Evolutionary conservation across 2,888 invertebrate species (phyloP), one percentile per base, ranked within the genome.

Genomic region (Gari tellinella): DNA sequence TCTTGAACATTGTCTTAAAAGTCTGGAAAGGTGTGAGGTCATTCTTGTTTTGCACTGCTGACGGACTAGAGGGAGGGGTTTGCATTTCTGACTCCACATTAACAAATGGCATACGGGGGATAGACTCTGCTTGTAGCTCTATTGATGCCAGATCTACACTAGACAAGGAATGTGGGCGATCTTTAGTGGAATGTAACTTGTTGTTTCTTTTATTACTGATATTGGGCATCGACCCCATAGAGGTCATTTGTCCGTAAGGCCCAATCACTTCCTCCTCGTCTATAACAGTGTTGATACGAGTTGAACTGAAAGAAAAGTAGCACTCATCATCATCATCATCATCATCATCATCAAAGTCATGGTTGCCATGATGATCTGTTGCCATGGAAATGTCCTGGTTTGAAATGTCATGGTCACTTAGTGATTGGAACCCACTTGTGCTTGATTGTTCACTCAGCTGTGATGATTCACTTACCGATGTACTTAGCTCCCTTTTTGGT

Each of bases 1-100:
- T 77, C 60, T 85, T 83, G 53, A 89, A 82, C 73, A 87, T 86
- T 19, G 86, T 87, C 72, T 86, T 88, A 65, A 89, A 79, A 17
- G 79, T 83, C 63, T 88, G 88, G 67, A 89, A 88, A 31, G 88
- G 84, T 45, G 86, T 86, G 38, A 79, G 67, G 52, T 85, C 85
- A 14, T 70, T 67, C 67, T 78, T 67, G 52, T 46, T 45, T 40
- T 74, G 70, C 21, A 58, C 57, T 21, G 75, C 65, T 41, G 72
- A 75, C 31, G 77, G 69, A 58, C 77, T 75, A 51, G 64, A 46
- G 3, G 74, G 72, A 1, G 80, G 66, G 15, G 73, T 58, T 12
- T 61, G 38, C 12, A 45, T 46, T 41, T 61, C 65, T 10, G 48
- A 48, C 37, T 41, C 23, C 41, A 40, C 51, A 5, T 52, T 64